A percentile compares a stretch with the other conserved stretches of the same genome.
These are phyloP conservation scores for Perca flavescens DNA, from an alignment of 2,113 vertebrate species.

Conservation along the genomic window DNA sequence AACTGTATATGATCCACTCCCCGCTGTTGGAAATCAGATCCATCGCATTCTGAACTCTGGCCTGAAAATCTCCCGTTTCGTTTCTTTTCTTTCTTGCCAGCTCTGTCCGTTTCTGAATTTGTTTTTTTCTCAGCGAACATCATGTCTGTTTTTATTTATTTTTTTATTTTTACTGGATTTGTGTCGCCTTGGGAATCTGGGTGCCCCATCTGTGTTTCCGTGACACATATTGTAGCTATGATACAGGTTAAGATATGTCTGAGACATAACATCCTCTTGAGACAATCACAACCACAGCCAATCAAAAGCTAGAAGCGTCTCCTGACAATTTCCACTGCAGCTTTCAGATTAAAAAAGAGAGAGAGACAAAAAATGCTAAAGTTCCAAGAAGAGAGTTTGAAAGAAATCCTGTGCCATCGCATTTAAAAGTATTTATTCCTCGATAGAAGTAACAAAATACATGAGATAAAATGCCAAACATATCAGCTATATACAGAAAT, in stretches of 20 bases:
- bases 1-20: slow-evolving; percentile 32
- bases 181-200: not conserved
- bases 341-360: not conserved
- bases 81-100: slow-evolving; percentile 13
- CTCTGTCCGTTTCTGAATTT: not conserved
- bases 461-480: no score
- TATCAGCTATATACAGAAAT: no score
- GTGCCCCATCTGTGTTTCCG: not conserved
- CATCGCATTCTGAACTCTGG: not conserved
- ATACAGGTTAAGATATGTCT: not conserved
- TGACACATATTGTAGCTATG: not conserved
- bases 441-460: no score
- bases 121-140: not conserved
- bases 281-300: not conserved
- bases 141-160: not conserved
- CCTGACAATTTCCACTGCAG: not conserved
- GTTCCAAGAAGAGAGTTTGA: not conserved
- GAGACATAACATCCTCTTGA: not conserved
- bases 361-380: not conserved
- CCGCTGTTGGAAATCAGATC: slow-evolving; percentile 27
- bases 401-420: no score
- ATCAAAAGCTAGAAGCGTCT: no score
- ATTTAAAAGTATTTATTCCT: no score
- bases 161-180: not conserved
- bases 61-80: slow-evolving; percentile 8